Evolutionary conservation across 2,797 vertebrate species (phyloP).

Genomic region (Peromyscus attwateri): DNA sequence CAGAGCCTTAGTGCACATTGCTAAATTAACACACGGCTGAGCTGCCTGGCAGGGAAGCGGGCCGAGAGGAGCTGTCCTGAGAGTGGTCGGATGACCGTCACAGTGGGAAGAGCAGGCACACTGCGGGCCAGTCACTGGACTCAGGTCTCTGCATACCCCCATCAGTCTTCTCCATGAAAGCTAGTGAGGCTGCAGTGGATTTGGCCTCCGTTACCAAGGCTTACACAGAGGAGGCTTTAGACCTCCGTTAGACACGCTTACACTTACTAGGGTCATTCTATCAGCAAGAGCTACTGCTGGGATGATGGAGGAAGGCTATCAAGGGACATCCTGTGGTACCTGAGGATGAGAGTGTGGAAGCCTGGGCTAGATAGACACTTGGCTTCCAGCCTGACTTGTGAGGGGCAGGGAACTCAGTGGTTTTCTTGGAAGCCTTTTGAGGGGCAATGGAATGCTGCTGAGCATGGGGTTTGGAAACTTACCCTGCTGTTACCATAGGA

Average conservation of each 20-base stretch:
- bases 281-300: background rate
- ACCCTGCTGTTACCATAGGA: background rate
- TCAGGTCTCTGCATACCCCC: background rate
- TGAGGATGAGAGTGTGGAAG: background rate
- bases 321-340: background rate
- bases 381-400: conserved; percentile 13
- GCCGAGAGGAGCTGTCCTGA: background rate
- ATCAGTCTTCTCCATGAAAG: background rate
- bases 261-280: background rate
- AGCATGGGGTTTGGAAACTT: background rate
- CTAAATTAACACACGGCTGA: conserved; percentile 49
- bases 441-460: background rate
- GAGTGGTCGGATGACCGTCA: background rate
- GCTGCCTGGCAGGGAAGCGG: background rate
- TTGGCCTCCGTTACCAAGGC: background rate
- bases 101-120: background rate
- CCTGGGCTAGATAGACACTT: background rate
- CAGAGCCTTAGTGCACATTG: background rate
- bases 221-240: background rate
- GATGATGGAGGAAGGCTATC: background rate
- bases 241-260: no score
- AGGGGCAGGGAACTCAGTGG: background rate
- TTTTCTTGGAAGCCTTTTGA: background rate
- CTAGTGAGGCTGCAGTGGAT: background rate
- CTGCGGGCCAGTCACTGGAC: background rate